Percentiles rank a stretch among this genome's conserved stretches.
Conservation (phyloP, 2,888 invertebrate species). For the Nephrotoma guestfalica region DNA sequence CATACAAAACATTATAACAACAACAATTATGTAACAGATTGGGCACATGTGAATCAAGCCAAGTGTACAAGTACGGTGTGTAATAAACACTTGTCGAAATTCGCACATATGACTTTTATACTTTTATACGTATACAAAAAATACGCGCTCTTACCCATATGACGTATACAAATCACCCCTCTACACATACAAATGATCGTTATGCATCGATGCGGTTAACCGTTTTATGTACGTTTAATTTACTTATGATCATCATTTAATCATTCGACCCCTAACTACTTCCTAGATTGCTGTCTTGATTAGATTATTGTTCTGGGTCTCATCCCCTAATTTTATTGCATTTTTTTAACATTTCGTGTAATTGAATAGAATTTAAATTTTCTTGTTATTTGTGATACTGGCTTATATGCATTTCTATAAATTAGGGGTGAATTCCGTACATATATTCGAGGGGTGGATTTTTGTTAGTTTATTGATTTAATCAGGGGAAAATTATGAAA, state of each 20-base stretch:
- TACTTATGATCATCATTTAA: neutral
- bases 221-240: neutral
- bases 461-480: neutral
- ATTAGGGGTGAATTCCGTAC: neutral
- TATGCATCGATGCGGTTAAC: neutral
- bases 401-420: neutral
- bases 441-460: neutral
- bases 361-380: neutral
- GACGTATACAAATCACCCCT: neutral
- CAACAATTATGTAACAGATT: neutral
- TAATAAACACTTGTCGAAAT: neutral
- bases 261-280: neutral
- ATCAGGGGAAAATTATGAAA: neutral
- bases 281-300: neutral
- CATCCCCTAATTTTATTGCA: neutral
- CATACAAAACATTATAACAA: neutral
- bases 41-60: neutral
- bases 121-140: neutral
- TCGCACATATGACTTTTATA: constrained; percentile 2
- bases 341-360: neutral
- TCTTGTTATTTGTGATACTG: neutral
- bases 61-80: constrained; percentile 3
- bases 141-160: neutral
- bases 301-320: neutral
- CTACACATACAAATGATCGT: neutral